Conservation (phyloP, 2,888 invertebrate species). For the Machimus rusticus region DNA sequence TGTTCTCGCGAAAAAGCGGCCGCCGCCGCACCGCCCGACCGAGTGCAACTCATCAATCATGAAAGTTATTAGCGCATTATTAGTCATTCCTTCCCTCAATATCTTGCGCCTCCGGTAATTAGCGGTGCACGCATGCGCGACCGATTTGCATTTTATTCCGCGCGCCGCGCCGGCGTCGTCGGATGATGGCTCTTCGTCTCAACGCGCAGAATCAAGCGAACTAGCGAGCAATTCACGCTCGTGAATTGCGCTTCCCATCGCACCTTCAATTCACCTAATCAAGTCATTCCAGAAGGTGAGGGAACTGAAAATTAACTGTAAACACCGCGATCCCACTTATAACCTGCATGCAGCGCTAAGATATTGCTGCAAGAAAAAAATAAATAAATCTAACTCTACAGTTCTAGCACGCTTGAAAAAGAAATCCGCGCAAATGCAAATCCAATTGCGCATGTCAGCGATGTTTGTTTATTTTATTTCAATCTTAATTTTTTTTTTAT, state of each 20-base stretch:
- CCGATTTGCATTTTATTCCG: slow-evolving; percentile 15
- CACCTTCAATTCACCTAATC: slow-evolving; percentile 6
- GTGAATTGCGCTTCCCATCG: background rate
- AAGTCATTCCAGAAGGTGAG: background rate
- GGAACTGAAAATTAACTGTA: slow-evolving; percentile 30
- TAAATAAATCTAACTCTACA: background rate
- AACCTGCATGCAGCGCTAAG: background rate
- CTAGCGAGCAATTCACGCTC: background rate
- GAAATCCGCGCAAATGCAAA: slow-evolving; percentile 25
- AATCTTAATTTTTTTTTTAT: background rate
- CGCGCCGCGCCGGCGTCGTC: background rate
- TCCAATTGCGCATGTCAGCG: slow-evolving; percentile 38
- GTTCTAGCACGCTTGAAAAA: background rate
- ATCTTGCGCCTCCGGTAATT: slow-evolving; percentile 18
- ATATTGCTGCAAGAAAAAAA: background rate
- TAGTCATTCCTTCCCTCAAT: slow-evolving; percentile 18
- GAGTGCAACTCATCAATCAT: background rate
- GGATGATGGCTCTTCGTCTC: background rate
- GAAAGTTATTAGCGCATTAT: background rate
- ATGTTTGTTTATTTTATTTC: background rate
- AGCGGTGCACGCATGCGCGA: slow-evolving; percentile 9
- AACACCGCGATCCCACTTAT: background rate
- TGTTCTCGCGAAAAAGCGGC: background rate
- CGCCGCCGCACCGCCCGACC: background rate
- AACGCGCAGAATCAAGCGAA: background rate